phyloP scores from a whole-genome alignment of 2,113 vertebrate genomes.

The Bambusicola thoracicus region DNA sequence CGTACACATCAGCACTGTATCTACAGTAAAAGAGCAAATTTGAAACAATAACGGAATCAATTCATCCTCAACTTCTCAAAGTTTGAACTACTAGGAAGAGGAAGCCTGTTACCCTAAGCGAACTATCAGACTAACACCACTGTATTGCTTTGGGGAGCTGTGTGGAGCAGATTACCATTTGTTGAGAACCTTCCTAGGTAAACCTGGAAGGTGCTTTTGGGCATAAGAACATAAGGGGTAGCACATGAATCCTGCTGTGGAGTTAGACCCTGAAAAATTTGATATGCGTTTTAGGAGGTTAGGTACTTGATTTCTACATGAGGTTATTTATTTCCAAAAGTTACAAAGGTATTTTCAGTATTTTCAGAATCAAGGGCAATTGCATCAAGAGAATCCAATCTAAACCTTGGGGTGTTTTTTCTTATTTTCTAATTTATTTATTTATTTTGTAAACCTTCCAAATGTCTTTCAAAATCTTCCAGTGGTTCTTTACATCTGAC shows the following conservation, averaged over 20 bases:
- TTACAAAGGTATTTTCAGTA: neutral
- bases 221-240: neutral
- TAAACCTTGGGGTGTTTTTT: neutral
- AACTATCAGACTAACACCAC: neutral
- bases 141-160: neutral
- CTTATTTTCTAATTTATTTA: neutral
- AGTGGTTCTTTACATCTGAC: neutral
- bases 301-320: neutral
- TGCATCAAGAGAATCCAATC: neutral
- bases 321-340: neutral
- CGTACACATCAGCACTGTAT: neutral
- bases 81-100: neutral
- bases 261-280: neutral
- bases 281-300: neutral
- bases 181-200: neutral
- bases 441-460: neutral
- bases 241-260: neutral
- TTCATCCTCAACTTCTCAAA: neutral
- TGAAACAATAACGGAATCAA: neutral
- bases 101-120: neutral
- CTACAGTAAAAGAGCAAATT: neutral
- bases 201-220: neutral
- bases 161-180: neutral
- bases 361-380: neutral
- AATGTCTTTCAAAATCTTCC: neutral